Evolutionary conservation across 2,113 vertebrate genomes (phyloP).

Genomic region (Beaufortia kweichowensis): DNA sequence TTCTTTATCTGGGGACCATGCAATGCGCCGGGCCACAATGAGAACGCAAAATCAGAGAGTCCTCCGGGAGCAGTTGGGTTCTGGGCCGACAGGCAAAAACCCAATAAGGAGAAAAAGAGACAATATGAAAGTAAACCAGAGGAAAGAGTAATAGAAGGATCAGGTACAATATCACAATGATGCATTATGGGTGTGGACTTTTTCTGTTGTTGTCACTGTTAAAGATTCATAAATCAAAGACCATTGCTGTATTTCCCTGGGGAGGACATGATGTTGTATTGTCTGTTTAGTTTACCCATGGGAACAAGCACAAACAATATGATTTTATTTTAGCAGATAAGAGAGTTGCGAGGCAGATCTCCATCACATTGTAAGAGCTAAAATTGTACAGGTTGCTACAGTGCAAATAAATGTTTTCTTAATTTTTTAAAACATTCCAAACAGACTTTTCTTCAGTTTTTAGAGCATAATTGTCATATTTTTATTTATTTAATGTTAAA

Average conservation of each 20-base stretch:
- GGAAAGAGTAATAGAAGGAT: conserved; percentile 47
- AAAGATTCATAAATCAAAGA: conserved; percentile 51
- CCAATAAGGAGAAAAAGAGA: conserved; percentile 16
- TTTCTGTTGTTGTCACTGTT: conserved; percentile 39
- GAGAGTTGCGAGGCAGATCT: not conserved
- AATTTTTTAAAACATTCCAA: too few relatives aligned
- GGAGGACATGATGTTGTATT: conserved; percentile 30
- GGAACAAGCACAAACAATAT: not conserved
- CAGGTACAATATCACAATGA: conserved; percentile 45
- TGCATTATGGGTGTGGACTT: conserved; percentile 41
- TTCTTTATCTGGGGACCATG: conserved; percentile 52
- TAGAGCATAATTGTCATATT: too few relatives aligned
- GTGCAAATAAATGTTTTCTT: too few relatives aligned
- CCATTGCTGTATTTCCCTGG: conserved; percentile 29
- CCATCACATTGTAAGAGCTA: not conserved
- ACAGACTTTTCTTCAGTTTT: too few relatives aligned
- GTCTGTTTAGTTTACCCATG: conserved; percentile 15
- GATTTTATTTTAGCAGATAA: not conserved
- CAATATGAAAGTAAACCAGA: conserved; percentile 30
- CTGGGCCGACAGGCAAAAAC: conserved; percentile 12
- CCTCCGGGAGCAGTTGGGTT: conserved; percentile 36
- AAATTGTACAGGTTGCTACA: not conserved
- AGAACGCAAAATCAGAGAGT: conserved; percentile 53
- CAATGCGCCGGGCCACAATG: conserved; percentile 33
- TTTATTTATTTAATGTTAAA: too few relatives aligned